Conservation (phyloP, 2,888 invertebrate genomes). For the Pelosia muscerda region DNA sequence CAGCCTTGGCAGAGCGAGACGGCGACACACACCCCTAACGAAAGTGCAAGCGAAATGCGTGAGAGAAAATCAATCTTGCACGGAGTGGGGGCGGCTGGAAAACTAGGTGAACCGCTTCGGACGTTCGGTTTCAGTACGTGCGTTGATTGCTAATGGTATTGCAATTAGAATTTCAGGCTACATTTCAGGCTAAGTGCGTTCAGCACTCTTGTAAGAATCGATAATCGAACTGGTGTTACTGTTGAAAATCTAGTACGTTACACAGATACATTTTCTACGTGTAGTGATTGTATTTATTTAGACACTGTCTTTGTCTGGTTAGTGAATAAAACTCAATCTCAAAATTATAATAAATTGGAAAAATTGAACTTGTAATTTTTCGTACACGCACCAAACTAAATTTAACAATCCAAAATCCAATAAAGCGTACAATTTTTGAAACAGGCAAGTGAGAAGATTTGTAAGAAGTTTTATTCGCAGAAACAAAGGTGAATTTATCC, state of each 20-base stretch:
- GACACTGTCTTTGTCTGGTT: conserved; percentile 7
- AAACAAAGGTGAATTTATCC: no score
- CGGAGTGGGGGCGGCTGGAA: conserved; percentile 72
- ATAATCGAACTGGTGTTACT: conserved; percentile 18
- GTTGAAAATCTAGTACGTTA: conserved; percentile 21
- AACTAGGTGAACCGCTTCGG: conserved; percentile 83
- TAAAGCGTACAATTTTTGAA: conserved; percentile 17
- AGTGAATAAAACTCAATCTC: not conserved
- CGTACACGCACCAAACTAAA: no score
- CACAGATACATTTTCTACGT: not conserved
- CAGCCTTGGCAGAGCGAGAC: conserved; percentile 68
- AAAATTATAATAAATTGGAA: not conserved
- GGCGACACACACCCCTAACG: conserved; percentile 66
- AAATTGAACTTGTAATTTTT: not conserved
- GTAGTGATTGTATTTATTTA: conserved; percentile 1
- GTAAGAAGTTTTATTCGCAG: no score
- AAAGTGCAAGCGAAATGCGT: conserved; percentile 85
- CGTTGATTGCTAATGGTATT: conserved; percentile 55
- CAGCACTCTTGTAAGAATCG: conserved; percentile 28
- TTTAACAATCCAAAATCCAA: no score
- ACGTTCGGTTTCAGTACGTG: conserved; percentile 64
- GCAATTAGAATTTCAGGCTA: conserved; percentile 54
- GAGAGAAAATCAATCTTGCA: conserved; percentile 87
- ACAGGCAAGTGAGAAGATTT: conserved; percentile 14
- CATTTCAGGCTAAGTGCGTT: conserved; percentile 29